Conservation (phyloP, 2,113 vertebrate genomes). For the Octodon degus region DNA sequence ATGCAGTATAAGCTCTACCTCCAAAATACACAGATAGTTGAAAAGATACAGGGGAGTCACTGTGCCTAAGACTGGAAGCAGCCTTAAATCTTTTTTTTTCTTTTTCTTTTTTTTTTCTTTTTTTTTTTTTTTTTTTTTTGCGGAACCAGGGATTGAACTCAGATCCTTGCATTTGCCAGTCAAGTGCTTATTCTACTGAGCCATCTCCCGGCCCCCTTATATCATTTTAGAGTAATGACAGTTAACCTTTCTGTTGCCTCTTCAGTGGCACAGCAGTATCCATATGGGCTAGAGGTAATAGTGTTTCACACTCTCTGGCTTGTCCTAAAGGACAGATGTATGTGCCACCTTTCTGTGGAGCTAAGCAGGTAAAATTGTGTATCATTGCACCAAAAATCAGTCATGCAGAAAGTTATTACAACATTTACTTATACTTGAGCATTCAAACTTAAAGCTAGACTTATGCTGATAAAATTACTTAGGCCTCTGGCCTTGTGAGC, state of each 20-base stretch:
- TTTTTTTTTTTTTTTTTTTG: no score
- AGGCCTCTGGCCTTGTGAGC: constrained; percentile 16
- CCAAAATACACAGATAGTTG: constrained; percentile 46
- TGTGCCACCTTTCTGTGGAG: not conserved
- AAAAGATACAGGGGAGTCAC: not conserved
- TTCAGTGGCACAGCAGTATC: constrained; percentile 37
- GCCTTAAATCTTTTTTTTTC: no score
- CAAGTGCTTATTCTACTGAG: no score
- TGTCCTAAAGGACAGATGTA: not conserved
- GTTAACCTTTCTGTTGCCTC: constrained; percentile 27
- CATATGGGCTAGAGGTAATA: not conserved
- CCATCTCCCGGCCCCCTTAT: no score
- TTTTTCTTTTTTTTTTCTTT: no score
- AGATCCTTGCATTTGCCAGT: no score
- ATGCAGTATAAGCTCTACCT: constrained; percentile 36
- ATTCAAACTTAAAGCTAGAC: constrained; percentile 10
- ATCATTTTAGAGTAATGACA: constrained; percentile 1
- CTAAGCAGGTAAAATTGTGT: not conserved
- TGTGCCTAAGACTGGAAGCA: not conserved
- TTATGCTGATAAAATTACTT: constrained; percentile 20
- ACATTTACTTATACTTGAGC: constrained; percentile 9
- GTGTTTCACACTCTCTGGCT: not conserved
- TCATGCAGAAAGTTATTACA: constrained; percentile 18
- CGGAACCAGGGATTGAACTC: no score
- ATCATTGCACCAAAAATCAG: constrained; percentile 16